Conservation (phyloP, 2,888 invertebrate genomes). For the Dryobota labecula region DNA sequence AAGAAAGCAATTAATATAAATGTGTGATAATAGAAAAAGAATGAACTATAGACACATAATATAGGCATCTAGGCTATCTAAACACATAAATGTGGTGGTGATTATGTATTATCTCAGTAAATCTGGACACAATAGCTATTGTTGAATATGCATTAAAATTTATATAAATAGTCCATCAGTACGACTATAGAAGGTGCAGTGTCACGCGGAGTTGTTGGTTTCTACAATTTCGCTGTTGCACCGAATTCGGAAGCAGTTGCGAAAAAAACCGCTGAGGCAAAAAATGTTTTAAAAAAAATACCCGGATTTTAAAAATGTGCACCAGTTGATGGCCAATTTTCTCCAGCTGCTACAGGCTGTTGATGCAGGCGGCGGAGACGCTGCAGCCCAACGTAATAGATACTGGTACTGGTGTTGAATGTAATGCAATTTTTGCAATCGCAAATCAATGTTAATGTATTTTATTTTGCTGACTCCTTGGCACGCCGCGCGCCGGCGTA, state of each 20-base stretch:
- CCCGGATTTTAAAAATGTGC: background rate
- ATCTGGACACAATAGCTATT: background rate
- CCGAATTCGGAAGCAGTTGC: background rate
- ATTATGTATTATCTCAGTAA: background rate
- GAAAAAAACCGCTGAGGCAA: background rate
- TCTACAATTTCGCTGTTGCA: background rate
- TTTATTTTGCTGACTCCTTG: too few relatives aligned
- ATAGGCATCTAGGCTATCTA: background rate
- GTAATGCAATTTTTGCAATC: too few relatives aligned
- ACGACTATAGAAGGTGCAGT: background rate
- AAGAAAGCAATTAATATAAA: background rate
- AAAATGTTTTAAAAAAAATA: background rate
- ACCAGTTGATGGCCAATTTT: too few relatives aligned
- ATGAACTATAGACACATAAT: background rate
- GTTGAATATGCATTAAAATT: background rate
- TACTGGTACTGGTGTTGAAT: too few relatives aligned
- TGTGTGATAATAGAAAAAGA: background rate
- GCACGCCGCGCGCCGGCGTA: too few relatives aligned
- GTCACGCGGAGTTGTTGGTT: too few relatives aligned
- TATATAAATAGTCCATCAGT: background rate
- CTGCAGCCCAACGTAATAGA: too few relatives aligned
- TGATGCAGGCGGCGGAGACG: background rate
- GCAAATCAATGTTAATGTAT: too few relatives aligned
- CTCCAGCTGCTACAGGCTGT: background rate
- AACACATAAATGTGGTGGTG: background rate